Percentiles rank a stretch among this genome's conserved stretches.
These are phyloP conservation scores for Zaprionus capensis DNA, from an alignment of 1,140 invertebrate genomes.

Conservation along the genomic window DNA sequence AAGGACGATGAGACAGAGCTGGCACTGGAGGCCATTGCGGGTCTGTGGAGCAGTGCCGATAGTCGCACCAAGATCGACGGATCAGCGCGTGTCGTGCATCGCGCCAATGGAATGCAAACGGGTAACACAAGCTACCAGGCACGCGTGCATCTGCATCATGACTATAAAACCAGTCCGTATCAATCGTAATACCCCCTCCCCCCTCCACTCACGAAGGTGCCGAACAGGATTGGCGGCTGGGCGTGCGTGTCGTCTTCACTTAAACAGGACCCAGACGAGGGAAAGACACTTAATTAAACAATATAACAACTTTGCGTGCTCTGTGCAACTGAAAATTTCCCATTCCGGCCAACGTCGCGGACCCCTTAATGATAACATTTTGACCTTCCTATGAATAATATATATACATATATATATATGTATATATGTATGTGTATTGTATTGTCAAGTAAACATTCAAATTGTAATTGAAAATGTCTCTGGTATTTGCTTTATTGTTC, in stretches of 20 bases:
- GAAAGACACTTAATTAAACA: conserved; percentile 10
- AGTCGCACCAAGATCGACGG: conserved; percentile 78
- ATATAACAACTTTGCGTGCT: conserved; percentile 61
- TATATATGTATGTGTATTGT: conserved; percentile 27
- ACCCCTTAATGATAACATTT: conserved; percentile 64
- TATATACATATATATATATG: not conserved
- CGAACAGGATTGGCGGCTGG: conserved; percentile 73
- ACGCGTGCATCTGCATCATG: conserved; percentile 78
- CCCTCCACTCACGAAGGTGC: conserved; percentile 50
- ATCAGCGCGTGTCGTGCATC: conserved; percentile 72
- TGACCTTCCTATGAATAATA: conserved; percentile 52
- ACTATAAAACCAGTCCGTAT: conserved; percentile 74
- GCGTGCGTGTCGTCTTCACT: conserved; percentile 69
- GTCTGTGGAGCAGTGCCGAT: conserved; percentile 77
- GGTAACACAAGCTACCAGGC: conserved; percentile 78
- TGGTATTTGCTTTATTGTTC: conserved; percentile 37
- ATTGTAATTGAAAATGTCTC: conserved; percentile 13
- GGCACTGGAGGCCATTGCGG: conserved; percentile 78
- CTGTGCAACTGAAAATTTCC: not conserved
- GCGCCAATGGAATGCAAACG: conserved; percentile 54
- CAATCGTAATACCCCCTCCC: conserved; percentile 36
- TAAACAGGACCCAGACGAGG: conserved; percentile 10
- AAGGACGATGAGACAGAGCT: conserved; percentile 77
- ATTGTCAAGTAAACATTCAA: conserved; percentile 18
- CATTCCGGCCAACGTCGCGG: not conserved